Percentiles rank a stretch among this genome's conserved stretches.
phyloP scores from a whole-genome alignment of 2,113 vertebrate genomes.

The Pedetes capensis region DNA sequence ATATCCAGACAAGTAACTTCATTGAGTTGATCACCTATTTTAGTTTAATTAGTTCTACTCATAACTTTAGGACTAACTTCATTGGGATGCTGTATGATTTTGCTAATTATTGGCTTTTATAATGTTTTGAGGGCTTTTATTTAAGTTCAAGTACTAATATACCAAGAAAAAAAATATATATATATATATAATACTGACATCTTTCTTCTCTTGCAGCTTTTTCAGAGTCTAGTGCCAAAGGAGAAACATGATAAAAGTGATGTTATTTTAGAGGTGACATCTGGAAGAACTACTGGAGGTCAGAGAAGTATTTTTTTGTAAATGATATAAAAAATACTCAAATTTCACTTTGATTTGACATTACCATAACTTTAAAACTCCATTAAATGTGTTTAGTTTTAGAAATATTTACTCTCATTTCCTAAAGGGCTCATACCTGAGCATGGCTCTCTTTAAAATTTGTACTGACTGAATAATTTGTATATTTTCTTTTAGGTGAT shows the following conservation, averaged over 20 bases:
- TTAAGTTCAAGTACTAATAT: conserved; percentile 32
- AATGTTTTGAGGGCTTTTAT: conserved; percentile 36
- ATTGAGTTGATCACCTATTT: conserved; percentile 48
- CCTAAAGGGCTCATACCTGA: background rate
- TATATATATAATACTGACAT: background rate
- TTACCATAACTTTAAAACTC: conserved; percentile 48
- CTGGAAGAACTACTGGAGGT: conserved; percentile 98
- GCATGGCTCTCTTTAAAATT: background rate
- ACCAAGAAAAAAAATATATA: background rate
- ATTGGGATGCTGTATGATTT: conserved; percentile 9
- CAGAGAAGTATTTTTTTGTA: conserved; percentile 70
- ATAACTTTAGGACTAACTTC: background rate
- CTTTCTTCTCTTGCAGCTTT: conserved; percentile 83
- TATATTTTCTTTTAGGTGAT: conserved; percentile 87
- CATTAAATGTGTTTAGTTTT: background rate
- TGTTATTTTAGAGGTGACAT: conserved; percentile 91
- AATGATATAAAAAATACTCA: conserved; percentile 9
- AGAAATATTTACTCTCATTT: conserved; percentile 1
- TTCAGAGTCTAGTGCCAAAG: conserved; percentile 87
- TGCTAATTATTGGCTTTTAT: conserved; percentile 48
- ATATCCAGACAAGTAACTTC: conserved; percentile 52
- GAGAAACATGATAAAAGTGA: conserved; percentile 88
- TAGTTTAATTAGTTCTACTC: conserved; percentile 27
- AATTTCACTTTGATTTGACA: conserved; percentile 47
- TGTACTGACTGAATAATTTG: conserved; percentile 32